These are phyloP conservation scores for Sphenodon punctatus DNA, from an alignment of 2,797 vertebrate genomes.

Conservation along the genomic window DNA sequence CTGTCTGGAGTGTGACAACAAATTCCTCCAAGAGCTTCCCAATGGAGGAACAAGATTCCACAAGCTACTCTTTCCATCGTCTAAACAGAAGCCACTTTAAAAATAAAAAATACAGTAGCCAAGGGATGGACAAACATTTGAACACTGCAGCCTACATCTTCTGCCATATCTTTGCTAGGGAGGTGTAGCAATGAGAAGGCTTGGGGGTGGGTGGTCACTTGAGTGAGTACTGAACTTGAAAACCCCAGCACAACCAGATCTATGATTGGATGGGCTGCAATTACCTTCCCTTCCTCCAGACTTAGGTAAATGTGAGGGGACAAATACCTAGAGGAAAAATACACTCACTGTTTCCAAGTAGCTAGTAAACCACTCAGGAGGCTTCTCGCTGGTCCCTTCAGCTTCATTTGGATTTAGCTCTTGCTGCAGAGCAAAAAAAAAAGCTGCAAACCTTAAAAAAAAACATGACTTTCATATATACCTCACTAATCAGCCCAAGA, in stretches of 20 bases:
- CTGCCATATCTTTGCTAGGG: no score
- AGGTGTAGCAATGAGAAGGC: no score
- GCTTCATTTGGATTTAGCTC: conserved; percentile 16
- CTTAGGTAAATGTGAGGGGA: not conserved
- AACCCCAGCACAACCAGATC: not conserved
- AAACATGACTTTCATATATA: not conserved
- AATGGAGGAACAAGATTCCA: no score
- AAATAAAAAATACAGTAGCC: no score
- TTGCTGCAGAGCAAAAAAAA: not conserved
- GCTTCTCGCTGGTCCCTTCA: conserved; percentile 81
- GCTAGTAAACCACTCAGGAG: conserved; percentile 93
- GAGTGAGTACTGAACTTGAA: no score
- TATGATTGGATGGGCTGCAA: not conserved
- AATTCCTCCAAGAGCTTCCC: not conserved
- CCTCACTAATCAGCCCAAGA: not conserved
- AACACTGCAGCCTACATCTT: no score
- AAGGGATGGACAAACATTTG: no score
- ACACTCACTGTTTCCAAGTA: conserved; percentile 92
- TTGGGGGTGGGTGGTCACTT: no score
- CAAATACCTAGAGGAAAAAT: not conserved
- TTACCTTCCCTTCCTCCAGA: not conserved
- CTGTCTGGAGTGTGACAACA: not conserved
- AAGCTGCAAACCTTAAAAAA: not conserved
- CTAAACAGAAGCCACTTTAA: no score
- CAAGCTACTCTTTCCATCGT: not conserved